phyloP scores from a whole-genome alignment of 92 coral and sea anemone species.

The Pocillopora grandis region DNA sequence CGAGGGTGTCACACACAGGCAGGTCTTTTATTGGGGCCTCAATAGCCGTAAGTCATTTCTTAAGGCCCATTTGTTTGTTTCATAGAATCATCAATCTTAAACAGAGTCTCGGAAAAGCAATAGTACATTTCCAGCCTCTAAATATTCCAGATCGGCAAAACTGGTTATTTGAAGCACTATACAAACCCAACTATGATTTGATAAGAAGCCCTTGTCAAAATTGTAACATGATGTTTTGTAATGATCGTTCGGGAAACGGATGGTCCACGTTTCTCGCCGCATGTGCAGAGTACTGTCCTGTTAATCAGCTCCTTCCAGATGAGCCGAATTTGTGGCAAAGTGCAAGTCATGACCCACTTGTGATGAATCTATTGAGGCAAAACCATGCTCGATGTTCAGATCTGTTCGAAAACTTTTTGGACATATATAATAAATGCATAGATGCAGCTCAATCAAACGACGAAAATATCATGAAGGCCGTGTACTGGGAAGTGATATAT shows the following conservation, averaged over 20 bases:
- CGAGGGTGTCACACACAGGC: background rate
- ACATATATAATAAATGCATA: background rate
- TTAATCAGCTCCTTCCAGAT: conserved; percentile 1
- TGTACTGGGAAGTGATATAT: no score
- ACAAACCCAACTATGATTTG: background rate
- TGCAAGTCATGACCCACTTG: background rate
- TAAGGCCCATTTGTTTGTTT: background rate
- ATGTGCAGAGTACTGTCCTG: conserved; percentile 21
- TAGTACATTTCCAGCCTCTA: background rate
- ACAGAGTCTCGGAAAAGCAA: background rate
- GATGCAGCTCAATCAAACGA: background rate
- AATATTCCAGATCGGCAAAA: background rate
- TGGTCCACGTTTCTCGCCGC: background rate
- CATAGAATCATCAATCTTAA: background rate
- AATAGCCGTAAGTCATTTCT: no score
- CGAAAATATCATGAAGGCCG: background rate
- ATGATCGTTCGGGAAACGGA: no score
- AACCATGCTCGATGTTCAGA: background rate
- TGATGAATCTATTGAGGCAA: background rate
- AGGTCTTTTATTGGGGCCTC: background rate
- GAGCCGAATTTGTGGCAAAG: background rate
- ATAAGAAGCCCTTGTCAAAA: background rate
- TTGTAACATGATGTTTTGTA: background rate
- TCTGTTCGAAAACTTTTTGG: background rate
- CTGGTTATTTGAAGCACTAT: conserved; percentile 1